Evolutionary conservation across 1,140 invertebrate genomes (phyloP).

Genomic region (Eueides isabella): DNA sequence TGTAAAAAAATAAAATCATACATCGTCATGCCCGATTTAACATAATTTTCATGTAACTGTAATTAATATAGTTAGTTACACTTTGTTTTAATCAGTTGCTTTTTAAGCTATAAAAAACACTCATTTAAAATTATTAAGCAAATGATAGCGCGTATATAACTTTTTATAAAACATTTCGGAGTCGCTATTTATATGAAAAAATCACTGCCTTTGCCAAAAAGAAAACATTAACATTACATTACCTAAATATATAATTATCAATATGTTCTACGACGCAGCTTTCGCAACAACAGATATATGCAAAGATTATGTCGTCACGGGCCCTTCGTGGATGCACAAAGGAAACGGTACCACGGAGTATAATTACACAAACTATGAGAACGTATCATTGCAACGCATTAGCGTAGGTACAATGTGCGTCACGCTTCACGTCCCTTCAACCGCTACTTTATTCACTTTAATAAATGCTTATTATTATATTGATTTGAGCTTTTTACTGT

Average conservation of each 20-base stretch:
- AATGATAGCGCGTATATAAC: neutral
- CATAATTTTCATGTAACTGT: neutral
- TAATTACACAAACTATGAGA: constrained; percentile 32
- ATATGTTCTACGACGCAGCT: neutral
- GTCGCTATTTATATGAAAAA: neutral
- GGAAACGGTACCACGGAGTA: constrained; percentile 21
- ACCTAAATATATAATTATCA: neutral
- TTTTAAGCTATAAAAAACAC: neutral
- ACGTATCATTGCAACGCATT: constrained; percentile 29
- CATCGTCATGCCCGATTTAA: neutral
- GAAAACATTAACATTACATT: neutral
- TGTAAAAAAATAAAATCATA: neutral
- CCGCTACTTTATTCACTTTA: neutral
- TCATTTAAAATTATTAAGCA: neutral
- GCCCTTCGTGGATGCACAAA: constrained; percentile 18
- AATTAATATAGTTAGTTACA: neutral
- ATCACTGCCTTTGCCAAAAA: neutral
- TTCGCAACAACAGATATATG: constrained; percentile 11
- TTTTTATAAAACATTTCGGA: neutral
- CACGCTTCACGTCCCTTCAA: constrained; percentile 15
- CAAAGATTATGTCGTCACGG: constrained; percentile 14
- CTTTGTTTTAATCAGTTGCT: neutral
- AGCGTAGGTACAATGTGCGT: constrained; percentile 15
- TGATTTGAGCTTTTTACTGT: neutral
- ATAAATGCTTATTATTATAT: neutral